Percentiles rank a stretch among this genome's conserved stretches.
phyloP scores from a whole-genome alignment of 2,888 invertebrate genomes.

The Dinocampus coccinellae region DNA sequence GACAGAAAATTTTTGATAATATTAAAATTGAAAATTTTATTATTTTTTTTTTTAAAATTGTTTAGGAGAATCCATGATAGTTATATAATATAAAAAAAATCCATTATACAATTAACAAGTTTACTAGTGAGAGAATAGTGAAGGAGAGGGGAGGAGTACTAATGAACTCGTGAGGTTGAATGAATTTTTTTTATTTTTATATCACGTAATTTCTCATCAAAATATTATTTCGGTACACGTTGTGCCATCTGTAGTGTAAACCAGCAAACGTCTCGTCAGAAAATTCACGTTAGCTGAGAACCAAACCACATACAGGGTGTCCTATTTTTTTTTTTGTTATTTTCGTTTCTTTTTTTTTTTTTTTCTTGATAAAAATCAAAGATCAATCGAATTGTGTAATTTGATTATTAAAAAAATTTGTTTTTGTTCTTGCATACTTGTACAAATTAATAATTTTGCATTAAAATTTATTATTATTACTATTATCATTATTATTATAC shows the following conservation, averaged over 20 bases:
- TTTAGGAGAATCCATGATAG: neutral
- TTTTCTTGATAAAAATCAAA: neutral
- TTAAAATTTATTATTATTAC: too few species aligned
- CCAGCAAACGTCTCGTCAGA: slow-evolving; percentile 38
- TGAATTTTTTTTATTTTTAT: too few species aligned
- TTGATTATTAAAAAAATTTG: neutral
- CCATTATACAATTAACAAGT: neutral
- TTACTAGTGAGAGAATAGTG: too few species aligned
- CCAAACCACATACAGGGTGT: slow-evolving; percentile 42
- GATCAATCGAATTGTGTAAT: too few species aligned
- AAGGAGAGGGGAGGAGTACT: too few species aligned
- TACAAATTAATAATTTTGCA: too few species aligned
- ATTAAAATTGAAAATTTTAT: too few species aligned
- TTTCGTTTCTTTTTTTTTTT: neutral
- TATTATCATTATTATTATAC: too few species aligned
- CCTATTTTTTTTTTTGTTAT: neutral
- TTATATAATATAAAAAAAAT: neutral
- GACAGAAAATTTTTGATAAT: too few species aligned
- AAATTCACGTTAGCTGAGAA: slow-evolving; percentile 31
- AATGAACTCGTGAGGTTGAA: neutral
- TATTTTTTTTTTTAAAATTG: neutral
- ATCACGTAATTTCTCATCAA: too few species aligned
- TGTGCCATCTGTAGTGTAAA: slow-evolving; percentile 39
- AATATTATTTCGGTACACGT: slow-evolving; percentile 17
- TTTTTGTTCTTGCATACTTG: too few species aligned